These are phyloP conservation scores for Merluccius polli DNA, from an alignment of 2,797 vertebrate species.

Conservation along the genomic window DNA sequence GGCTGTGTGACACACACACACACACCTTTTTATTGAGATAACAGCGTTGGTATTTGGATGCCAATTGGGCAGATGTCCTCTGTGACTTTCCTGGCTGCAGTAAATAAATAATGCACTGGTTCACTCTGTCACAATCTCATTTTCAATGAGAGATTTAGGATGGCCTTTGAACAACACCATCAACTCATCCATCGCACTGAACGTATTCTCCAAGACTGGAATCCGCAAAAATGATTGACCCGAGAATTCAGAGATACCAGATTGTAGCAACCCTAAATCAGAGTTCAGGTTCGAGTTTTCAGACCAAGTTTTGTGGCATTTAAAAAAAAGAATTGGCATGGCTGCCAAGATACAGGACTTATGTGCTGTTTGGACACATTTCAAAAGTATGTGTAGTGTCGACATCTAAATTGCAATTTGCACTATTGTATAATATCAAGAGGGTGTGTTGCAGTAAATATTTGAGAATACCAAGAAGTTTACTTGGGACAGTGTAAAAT, in stretches of 20 bases:
- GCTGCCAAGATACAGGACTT: too few species aligned
- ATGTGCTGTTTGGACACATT: too few species aligned
- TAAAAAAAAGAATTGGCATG: too few species aligned
- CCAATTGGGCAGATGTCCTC: background rate
- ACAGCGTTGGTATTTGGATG: too few species aligned
- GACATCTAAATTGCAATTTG: too few species aligned
- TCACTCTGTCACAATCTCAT: background rate
- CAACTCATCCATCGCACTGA: background rate
- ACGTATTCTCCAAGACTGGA: background rate
- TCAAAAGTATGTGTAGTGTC: too few species aligned
- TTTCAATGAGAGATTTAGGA: background rate
- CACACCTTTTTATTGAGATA: background rate
- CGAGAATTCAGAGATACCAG: background rate
- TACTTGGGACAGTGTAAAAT: too few species aligned
- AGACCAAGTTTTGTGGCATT: too few species aligned
- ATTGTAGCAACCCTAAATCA: background rate
- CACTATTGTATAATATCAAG: too few species aligned
- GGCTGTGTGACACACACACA: background rate
- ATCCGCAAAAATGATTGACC: background rate
- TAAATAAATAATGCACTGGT: background rate
- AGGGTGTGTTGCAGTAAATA: too few species aligned
- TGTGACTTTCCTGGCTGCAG: background rate
- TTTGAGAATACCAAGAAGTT: too few species aligned
- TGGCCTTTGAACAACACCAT: background rate
- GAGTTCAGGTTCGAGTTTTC: too few species aligned